Conservation (phyloP, 2,797 vertebrate species). For the Falco columbarius region DNA sequence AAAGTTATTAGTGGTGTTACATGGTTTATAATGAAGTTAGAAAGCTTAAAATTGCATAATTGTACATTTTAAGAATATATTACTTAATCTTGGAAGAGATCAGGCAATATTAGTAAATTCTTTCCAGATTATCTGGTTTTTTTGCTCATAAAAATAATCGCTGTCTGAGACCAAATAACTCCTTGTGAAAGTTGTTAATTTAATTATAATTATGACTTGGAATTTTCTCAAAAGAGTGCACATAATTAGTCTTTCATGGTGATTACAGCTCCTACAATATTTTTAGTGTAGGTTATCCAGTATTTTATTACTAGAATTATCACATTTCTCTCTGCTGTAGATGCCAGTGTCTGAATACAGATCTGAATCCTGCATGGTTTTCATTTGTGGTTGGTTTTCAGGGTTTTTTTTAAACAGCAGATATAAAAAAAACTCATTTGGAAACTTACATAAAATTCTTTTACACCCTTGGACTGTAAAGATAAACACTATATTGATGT, state of each 20-base stretch:
- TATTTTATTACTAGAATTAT: background rate
- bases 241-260: background rate
- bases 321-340: background rate
- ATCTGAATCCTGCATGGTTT: background rate
- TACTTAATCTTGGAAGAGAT: background rate
- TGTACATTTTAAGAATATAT: background rate
- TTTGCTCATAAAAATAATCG: background rate
- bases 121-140: constrained; percentile 1
- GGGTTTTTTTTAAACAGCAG: background rate
- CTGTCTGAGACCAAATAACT: background rate
- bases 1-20: background rate
- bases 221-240: background rate
- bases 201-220: background rate
- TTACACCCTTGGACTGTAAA: constrained; percentile 7
- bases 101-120: background rate
- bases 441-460: constrained; percentile 35
- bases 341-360: background rate
- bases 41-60: background rate
- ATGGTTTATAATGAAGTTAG: background rate
- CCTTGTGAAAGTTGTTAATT: background rate
- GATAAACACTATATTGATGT: background rate
- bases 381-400: too few species aligned
- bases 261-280: background rate
- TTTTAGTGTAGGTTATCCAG: background rate
- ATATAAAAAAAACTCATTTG: background rate